Base-by-base conservation (phyloP, 1,140 invertebrate genomes). In the Bombus consobrinus region DNA sequence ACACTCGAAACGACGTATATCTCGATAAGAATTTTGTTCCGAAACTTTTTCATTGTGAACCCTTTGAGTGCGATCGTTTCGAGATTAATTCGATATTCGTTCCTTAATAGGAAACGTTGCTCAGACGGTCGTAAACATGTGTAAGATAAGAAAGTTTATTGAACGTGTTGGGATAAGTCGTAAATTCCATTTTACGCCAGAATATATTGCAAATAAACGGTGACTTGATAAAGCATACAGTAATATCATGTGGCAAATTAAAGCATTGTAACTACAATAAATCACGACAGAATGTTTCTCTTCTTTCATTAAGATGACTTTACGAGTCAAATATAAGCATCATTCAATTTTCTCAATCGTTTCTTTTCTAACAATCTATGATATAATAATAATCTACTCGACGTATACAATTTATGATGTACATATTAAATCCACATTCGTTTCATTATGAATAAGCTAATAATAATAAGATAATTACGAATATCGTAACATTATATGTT, bases 121-220 rank as follows among this genome's bases (percentile, higher is more conserved):
- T 72, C 39, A 72, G 77, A 85, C 68, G 28, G 53, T 72, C 68
- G 83, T 80, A 80, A 84, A 77, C 64, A 78, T 59, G 32, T 80
- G 57, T 72, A 53, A 62, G 83, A 85, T 85, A 85, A 85, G 76
- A 85, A 72, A 80, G 66, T 85, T 85, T 85, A 85, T 85, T 85
- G 83, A 85, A 85, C 83, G 77, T 53, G 32, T 64, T 62, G n/a
- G 68, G 22, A 34, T 72, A 64, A 80, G 76, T 80, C 76, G 39
- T 73, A 64, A 80, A 85, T 80, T 73, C 53, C 41, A 22, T 85
- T 85, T 73, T 80, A 85, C 34, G 22, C 15, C 12, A n/a, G 39
- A 62, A 80, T 39, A 72, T 57, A 73, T 72, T 72, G 75, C 68
- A 80, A 69, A 83, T 83, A 78, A 85, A 85, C 77, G 32, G 76